Base-by-base conservation (phyloP, 2,113 vertebrate genomes). In the Echinops telfairi region DNA sequence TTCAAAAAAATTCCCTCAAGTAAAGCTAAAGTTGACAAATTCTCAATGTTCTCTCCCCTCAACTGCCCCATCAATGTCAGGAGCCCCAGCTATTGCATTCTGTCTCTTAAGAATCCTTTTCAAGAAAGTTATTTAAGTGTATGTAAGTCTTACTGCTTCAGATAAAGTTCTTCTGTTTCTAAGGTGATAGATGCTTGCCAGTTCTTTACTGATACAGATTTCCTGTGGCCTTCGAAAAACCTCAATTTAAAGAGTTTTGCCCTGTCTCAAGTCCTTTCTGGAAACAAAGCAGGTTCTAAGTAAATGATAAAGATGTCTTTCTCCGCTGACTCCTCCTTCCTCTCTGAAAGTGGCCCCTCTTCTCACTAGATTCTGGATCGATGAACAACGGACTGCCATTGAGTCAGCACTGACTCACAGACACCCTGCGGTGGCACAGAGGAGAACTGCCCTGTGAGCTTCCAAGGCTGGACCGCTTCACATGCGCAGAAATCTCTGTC, bases 201-300 rank as follows among this genome's bases (percentile, higher is more conserved):
- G 58, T 64, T 20, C 27, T 53, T 66, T 88, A 88, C 17, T 31
- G 17, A 81, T 66, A 64, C 0, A 53, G 33, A 43, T 88, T 92
- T 88, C 83, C 83, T 68, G 43, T 17, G 86, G 64, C 16, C 88
- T 27, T 29, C 64, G 77, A 82, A 85, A 84, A 73, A 40, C 27
- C 23, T 83, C 47, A 86, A 66, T 83, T 57, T 66, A 88, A 92
- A 85, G 80, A 93, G 60, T n/a, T 19, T 25, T 88, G 76, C 89
- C 76, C 85, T 73, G 60, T 53, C n/a, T 68, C 27, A 20, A 90
- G 53, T 43, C 43, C n/a, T 78, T 90, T 86, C 40, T 29, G 23
- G 89, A 95, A 92, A 92, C 23, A 91, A 94, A 68, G 40, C 53
- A 82, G 38, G 57, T 64, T 86, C 62, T 88, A 95, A 84, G 82